phyloP scores from a whole-genome alignment of 92 coral and sea anemone species.

The Palythoa grandis region DNA sequence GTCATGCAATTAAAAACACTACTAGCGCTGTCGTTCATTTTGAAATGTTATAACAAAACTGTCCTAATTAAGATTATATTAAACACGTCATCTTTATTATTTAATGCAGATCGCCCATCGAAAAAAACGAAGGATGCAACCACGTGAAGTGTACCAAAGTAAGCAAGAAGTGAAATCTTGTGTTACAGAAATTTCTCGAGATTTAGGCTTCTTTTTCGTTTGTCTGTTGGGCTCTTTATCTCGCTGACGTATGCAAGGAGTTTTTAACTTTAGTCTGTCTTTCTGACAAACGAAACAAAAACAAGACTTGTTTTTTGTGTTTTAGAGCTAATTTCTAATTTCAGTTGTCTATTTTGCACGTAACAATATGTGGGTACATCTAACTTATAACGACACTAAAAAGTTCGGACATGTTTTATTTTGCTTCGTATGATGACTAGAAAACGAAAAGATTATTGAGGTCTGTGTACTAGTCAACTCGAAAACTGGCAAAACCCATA shows the following conservation, averaged over 20 bases:
- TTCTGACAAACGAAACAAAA: no score
- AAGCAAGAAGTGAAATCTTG: background rate
- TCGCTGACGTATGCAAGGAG: no score
- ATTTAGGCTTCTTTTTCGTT: background rate
- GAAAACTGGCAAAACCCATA: background rate
- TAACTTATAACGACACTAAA: no score
- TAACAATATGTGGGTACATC: no score
- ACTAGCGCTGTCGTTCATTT: no score
- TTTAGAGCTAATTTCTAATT: no score
- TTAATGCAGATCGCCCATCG: constrained; percentile 83
- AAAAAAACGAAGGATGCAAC: constrained; percentile 97
- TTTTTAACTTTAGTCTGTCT: no score
- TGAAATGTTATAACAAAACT: no score
- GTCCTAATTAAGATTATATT: no score
- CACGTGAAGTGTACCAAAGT: constrained; percentile 98
- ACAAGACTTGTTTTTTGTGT: no score
- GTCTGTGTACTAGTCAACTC: background rate
- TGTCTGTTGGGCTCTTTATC: background rate
- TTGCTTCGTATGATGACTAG: background rate
- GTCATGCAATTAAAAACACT: no score
- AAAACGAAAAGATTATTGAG: background rate
- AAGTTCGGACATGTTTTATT: background rate
- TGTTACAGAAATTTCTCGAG: background rate
- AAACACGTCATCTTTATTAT: background rate
- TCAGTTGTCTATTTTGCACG: no score